phyloP scores from a whole-genome alignment of 2,797 vertebrate genomes.

The Acestrorhynchus altus region DNA sequence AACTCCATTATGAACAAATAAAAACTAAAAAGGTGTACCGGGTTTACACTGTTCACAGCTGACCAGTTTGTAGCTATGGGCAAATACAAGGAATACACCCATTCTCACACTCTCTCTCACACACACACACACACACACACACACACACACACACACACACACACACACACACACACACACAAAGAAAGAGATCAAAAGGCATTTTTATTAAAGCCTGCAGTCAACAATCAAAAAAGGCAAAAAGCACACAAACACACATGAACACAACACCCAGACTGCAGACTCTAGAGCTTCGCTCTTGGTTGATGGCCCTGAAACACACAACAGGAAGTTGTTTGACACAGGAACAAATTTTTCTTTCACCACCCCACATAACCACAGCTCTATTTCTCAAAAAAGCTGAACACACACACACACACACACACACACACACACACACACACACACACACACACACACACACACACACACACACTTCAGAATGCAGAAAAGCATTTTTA shows the following conservation, averaged over 20 bases:
- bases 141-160: neutral
- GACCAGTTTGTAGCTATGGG: neutral
- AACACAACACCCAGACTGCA: constrained; percentile 20
- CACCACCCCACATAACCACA: constrained; percentile 12
- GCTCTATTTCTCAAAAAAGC: neutral
- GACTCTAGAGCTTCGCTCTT: constrained; percentile 35
- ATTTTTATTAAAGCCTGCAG: constrained; percentile 51
- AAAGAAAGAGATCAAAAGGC: constrained; percentile 33
- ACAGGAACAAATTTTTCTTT: constrained; percentile 20
- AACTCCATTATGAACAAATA: no score
- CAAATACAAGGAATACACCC: no score
- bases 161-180: constrained; percentile 1
- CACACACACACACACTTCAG: neutral
- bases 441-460: neutral
- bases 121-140: neutral
- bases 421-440: neutral
- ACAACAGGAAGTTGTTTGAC: constrained; percentile 47
- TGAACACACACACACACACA: neutral
- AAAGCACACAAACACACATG: neutral
- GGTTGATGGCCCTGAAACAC: constrained; percentile 47
- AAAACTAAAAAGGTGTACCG: neutral
- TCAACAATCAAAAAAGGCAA: constrained; percentile 31
- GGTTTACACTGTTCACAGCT: neutral
- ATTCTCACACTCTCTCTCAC: no score
- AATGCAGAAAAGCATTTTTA: no score